Evolutionary conservation across 2,113 vertebrate species (phyloP).

Genomic region (Tenebrosternarchus preto): DNA sequence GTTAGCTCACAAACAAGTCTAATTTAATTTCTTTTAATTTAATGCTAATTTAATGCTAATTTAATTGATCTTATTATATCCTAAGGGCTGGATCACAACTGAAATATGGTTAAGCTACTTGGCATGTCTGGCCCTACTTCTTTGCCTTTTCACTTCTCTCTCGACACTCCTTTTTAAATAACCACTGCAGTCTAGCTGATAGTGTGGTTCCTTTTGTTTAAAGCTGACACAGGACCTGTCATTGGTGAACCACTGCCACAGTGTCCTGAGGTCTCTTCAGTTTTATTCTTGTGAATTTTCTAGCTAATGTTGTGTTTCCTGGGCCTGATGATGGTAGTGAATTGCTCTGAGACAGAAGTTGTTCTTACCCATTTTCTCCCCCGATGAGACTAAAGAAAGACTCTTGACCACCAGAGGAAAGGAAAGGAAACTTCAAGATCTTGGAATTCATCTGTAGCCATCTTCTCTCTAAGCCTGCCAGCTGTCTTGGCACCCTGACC

Average conservation of each 20-base stretch:
- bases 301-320: slow-evolving; percentile 54
- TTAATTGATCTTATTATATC: too few species aligned
- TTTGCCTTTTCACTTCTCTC: not conserved
- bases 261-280: slow-evolving; percentile 39
- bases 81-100: too few species aligned
- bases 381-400: slow-evolving; percentile 28
- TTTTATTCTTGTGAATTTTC: slow-evolving; percentile 57
- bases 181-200: slow-evolving; percentile 14
- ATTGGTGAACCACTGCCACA: not conserved
- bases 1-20: too few species aligned
- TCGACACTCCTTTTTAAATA: slow-evolving; percentile 25
- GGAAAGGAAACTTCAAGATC: slow-evolving; percentile 15
- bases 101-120: not conserved
- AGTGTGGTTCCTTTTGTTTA: slow-evolving; percentile 16
- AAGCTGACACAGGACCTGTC: slow-evolving; percentile 21
- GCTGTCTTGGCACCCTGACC: not conserved
- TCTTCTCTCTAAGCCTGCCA: slow-evolving; percentile 11
- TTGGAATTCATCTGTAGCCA: not conserved
- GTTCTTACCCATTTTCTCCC: slow-evolving; percentile 37
- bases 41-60: too few species aligned
- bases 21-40: too few species aligned
- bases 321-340: slow-evolving; percentile 55
- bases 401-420: slow-evolving; percentile 4
- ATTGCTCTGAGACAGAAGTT: slow-evolving; percentile 49
- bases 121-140: not conserved